phyloP scores from a whole-genome alignment of 2,888 invertebrate genomes.

The Acanthosepion lycidas region DNA sequence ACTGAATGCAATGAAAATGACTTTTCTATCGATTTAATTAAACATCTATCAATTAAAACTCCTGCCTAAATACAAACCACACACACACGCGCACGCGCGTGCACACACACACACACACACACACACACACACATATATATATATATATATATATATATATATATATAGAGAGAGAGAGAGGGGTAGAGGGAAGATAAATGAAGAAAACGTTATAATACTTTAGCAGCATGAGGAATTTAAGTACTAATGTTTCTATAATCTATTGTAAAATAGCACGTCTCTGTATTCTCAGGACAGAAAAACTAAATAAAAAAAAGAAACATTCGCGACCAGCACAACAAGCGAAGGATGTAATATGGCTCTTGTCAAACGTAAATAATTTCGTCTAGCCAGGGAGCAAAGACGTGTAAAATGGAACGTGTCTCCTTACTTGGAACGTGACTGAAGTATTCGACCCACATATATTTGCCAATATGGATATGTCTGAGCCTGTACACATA shows the following conservation, averaged over 20 bases:
- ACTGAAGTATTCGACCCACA: background rate
- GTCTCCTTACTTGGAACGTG: background rate
- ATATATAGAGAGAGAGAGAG: background rate
- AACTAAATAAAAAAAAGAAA: background rate
- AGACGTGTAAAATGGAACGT: background rate
- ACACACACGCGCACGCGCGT: no score
- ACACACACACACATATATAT: no score
- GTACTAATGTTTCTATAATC: background rate
- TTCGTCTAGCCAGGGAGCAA: background rate
- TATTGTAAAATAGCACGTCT: background rate
- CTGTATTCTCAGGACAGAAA: background rate
- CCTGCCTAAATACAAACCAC: no score
- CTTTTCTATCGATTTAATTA: no score
- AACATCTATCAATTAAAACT: no score
- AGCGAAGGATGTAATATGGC: background rate
- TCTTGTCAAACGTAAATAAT: background rate
- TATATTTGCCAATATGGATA: no score
- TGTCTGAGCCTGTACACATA: no score
- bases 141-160: no score
- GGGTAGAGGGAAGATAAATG: background rate
- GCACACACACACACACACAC: no score
- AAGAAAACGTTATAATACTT: background rate
- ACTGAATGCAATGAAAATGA: no score
- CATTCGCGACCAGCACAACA: background rate
- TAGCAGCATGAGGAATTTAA: background rate